Evolutionary conservation across 2,888 invertebrate genomes (phyloP), one percentile per base, ranked within the genome.

Genomic region (Phasia obesa): DNA sequence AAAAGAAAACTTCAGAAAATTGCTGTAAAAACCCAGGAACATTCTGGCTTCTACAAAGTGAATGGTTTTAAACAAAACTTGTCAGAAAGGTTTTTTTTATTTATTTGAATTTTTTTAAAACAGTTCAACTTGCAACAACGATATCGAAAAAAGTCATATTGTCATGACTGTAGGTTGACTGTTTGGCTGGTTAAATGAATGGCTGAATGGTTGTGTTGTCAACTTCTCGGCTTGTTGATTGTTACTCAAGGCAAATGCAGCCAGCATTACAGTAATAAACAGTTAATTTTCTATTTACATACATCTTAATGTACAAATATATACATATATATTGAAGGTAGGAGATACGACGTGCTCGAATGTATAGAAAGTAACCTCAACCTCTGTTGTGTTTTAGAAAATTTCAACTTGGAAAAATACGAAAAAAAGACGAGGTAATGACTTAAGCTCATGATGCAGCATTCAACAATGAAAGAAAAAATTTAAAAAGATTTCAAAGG

Each of bases 211-310:
- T 17, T 80, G 74, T 69, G 49, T 55, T 62, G 80, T 53, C 49
- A 65, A 62, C 55, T 55, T 53, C 38, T 70, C 27, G 38, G 80
- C 53, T 75, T 47, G 74, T 75, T 69, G 25, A 53, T 51, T 27
- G 57, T 62, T 65, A 65, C 81, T 81, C 73, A 73, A 77, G 77
- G 81, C 81, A 42, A 79, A 79, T 65, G 57, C 19, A 65, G 44
- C 27, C 65, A 67, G 19, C 59, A 60, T 64, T 49, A 11, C 59
- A 67, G 60, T 65, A 80, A 74, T 73, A 80, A 70, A 80, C 79
- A 80, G 79, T 80, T 80, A 80, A 74, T 73, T 80, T 60, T 74
- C 73, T 80, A 74, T 80, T 80, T 60, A 74, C 67, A 67, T 80
- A 55, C 35, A 25, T 53, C 44, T 67, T 73, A 35, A 70, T 35